Base-by-base conservation (phyloP, 2,797 vertebrate genomes). In the Chrosomus eos region DNA sequence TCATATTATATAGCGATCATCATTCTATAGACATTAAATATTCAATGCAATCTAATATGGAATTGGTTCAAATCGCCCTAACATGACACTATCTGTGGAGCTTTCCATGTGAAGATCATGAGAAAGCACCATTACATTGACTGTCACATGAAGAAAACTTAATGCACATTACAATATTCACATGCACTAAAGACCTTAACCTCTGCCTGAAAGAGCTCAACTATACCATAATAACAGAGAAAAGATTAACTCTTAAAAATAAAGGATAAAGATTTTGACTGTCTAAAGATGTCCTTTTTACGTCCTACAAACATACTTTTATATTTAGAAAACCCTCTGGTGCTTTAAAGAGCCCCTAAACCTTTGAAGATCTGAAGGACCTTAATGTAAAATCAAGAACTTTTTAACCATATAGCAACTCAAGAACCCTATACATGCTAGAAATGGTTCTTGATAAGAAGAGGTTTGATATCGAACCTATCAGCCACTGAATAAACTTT, bases 271-370 rank as follows among this genome's bases (percentile, higher is more conserved):
- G 11, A 7, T 28, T 38, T 36, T 26, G 6, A 26, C 1, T 8
- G 2, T 53, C 28, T 48, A 5, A 26, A 68, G 36, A 40, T 23
- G n/a, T 4, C 7, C 3, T 6, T 11, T 51, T 19, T 51, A 48
- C 4, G n/a, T 48, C 8, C 19, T 23, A 51, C 26, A 51, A 72
- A 72, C 26, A 14, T 14, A 10, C 48, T 36, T 55, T 14, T 8
- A 75, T 55, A 51, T 38, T 36, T 55, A 55, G 7, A 75, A 36
- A 75, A n/a, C 31, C 31, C 36, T 51, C 2, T 75, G 48, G 31
- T 38, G 51, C 21, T 38, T 58, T 55, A 75, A 76, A 76, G 7
- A 74, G 72, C 51, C 48, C 72, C 21, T 14, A 74, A 73, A 23
- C 13, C 19, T 23, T 33, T 31, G 18, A 74, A 36, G 48, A 36